Evolutionary conservation across 1,140 invertebrate genomes (phyloP), one percentile per base, ranked within the genome.

Genomic region (Bombus pascuorum): DNA sequence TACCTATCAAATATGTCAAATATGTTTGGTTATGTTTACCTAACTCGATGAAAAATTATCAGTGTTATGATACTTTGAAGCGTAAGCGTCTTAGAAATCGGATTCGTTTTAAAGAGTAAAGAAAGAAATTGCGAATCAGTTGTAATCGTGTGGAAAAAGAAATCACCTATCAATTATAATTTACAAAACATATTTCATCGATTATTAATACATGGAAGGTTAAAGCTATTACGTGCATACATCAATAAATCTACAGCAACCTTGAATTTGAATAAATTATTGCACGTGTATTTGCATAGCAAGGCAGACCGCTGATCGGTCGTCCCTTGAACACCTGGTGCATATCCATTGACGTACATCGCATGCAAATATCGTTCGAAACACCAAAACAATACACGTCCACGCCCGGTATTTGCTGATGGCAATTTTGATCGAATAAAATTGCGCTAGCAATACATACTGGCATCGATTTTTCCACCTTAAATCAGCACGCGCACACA

Each of bases 261-360:
- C 83, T 91, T 88, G 90, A 91, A 92, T 92, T 90, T 91, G 86
- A 89, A 93, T 93, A 92, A 94, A 93, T 94, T 93, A 93, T 91
- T 81, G 47, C 81, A 44, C n/a, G 39, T 75, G 44, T 80, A 93
- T 92, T 91, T 89, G 89, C 92, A 93, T 93, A 83, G 91, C 86
- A 92, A 91, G 89, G 89, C 82, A 83, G 77, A 85, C 90, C 90
- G 90, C 90, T 66, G 75, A 81, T 87, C 62, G 65, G 65, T 73
- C 78, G 79, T 83, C 81, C 62, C 89, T 79, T 75, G 80, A 87
- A 90, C 88, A 90, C 87, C 91, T 92, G 90, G 91, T 88, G 83
- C 80, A 89, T 79, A 86, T 85, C 59, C 86, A 47, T 73, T 79
- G 76, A 83, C 83, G 88, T 66, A 86, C 82, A 90, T 87, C 83